These are phyloP conservation scores for Hippocampus abdominalis DNA, from an alignment of 2,113 vertebrate genomes.

Conservation along the genomic window DNA sequence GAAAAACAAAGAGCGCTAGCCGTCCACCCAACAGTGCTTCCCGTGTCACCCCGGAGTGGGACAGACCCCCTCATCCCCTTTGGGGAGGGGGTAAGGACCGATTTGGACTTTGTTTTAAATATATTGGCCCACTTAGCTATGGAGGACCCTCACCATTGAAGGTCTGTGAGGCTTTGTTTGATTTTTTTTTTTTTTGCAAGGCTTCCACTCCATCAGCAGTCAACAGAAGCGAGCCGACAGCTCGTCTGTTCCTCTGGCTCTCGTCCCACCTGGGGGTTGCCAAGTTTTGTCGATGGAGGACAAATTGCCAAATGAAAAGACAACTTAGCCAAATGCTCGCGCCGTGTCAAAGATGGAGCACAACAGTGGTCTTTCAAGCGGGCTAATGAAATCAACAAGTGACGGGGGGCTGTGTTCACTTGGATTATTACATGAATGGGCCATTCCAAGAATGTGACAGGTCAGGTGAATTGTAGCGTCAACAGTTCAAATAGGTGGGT, in stretches of 20 bases:
- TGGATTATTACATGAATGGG: slow-evolving; percentile 54
- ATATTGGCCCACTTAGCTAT: slow-evolving; percentile 33
- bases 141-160: slow-evolving; percentile 35
- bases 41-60: slow-evolving; percentile 41
- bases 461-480: slow-evolving; percentile 25
- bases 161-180: slow-evolving; percentile 30
- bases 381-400: slow-evolving; percentile 32
- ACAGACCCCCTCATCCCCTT: slow-evolving; percentile 46
- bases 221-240: slow-evolving; percentile 49
- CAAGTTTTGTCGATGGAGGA: slow-evolving; percentile 28
- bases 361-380: slow-evolving; percentile 16
- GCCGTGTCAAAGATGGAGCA: slow-evolving; percentile 18
- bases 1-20: slow-evolving; percentile 59
- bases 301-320: slow-evolving; percentile 41
- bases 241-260: slow-evolving; percentile 37
- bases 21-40: slow-evolving; percentile 49
- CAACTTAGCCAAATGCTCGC: slow-evolving; percentile 38
- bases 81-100: slow-evolving; percentile 16
- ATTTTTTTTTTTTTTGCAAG: slow-evolving; percentile 14
- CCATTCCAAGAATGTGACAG: slow-evolving; percentile 26
- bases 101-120: slow-evolving; percentile 50
- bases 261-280: slow-evolving; percentile 48
- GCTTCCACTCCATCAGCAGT: slow-evolving; percentile 44
- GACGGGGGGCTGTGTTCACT: slow-evolving; percentile 27
- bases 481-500: slow-evolving; percentile 8